Evolutionary conservation across 2,797 vertebrate species (phyloP).

Genomic region (Toxotes lorentzi): DNA sequence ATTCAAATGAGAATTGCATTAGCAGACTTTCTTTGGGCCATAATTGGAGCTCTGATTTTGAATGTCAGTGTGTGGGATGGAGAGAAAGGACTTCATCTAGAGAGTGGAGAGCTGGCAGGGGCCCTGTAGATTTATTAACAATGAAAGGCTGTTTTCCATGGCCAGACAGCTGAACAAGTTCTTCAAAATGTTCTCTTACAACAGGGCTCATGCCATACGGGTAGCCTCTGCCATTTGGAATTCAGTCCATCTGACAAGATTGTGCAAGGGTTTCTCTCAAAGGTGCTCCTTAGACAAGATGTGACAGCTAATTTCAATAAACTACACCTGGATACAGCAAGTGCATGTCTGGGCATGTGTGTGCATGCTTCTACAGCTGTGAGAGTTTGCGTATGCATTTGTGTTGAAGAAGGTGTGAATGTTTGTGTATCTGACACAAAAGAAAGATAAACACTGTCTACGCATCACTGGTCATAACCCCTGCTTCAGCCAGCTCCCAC

Average conservation of each 20-base stretch:
- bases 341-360: constrained; percentile 10
- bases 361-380: not conserved
- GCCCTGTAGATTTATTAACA: constrained; percentile 17
- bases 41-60: constrained; percentile 47
- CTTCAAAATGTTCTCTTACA: constrained; percentile 12
- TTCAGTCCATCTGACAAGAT: constrained; percentile 24
- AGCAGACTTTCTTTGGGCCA: constrained; percentile 23
- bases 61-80: constrained; percentile 44
- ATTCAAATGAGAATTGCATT: constrained; percentile 38
- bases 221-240: not conserved
- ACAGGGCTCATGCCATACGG: not conserved
- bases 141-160: constrained; percentile 23
- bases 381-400: not conserved
- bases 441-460: constrained; percentile 68
- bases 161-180: constrained; percentile 19
- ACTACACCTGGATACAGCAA: constrained; percentile 35
- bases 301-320: constrained; percentile 29
- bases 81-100: constrained; percentile 15
- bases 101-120: not conserved
- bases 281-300: constrained; percentile 13
- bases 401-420: constrained; percentile 28
- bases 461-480: constrained; percentile 49
- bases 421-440: constrained; percentile 54
- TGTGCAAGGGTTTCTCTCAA: not conserved
- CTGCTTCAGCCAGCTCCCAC: constrained; percentile 34